These are phyloP conservation scores for Periophthalmodon schlosseri DNA, from an alignment of 2,113 vertebrate species.

Conservation along the genomic window DNA sequence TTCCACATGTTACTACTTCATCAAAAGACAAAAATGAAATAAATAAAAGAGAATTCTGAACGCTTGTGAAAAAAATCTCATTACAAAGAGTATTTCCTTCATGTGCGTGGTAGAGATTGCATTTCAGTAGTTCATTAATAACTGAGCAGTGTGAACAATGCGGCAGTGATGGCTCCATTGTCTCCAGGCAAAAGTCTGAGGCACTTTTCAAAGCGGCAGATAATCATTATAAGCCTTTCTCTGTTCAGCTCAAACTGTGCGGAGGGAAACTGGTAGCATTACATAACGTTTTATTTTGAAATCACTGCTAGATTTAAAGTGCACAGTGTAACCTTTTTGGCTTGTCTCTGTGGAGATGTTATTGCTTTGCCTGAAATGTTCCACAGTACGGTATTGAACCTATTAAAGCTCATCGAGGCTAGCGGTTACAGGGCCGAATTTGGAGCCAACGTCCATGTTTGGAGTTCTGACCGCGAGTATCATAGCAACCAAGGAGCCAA, in stretches of 20 bases:
- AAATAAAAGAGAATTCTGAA: slow-evolving; percentile 31
- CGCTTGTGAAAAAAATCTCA: slow-evolving; percentile 61
- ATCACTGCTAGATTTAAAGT: slow-evolving; percentile 13
- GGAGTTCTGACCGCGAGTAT: too few species aligned
- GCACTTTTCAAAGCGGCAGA: slow-evolving; percentile 40
- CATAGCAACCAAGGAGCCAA: too few species aligned
- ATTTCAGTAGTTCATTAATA: slow-evolving; percentile 76
- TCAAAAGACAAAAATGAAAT: slow-evolving; percentile 50
- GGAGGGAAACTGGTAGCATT: slow-evolving; percentile 13
- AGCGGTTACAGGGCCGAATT: too few species aligned
- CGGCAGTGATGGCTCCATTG: slow-evolving; percentile 61
- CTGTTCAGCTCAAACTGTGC: slow-evolving; percentile 24
- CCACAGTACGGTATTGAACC: neutral
- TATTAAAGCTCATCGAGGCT: neutral
- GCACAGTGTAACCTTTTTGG: neutral
- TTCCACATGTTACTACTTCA: slow-evolving; percentile 36
- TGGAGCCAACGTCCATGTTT: too few species aligned
- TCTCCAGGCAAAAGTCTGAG: slow-evolving; percentile 52
- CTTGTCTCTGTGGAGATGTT: neutral
- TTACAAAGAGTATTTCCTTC: slow-evolving; percentile 69
- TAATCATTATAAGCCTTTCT: slow-evolving; percentile 29
- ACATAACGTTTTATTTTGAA: slow-evolving; percentile 4
- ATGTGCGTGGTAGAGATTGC: slow-evolving; percentile 72
- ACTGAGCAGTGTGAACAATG: slow-evolving; percentile 66
- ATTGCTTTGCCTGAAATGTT: neutral